Conservation (phyloP, 2,888 invertebrate species). For the Microchrysa polita region DNA sequence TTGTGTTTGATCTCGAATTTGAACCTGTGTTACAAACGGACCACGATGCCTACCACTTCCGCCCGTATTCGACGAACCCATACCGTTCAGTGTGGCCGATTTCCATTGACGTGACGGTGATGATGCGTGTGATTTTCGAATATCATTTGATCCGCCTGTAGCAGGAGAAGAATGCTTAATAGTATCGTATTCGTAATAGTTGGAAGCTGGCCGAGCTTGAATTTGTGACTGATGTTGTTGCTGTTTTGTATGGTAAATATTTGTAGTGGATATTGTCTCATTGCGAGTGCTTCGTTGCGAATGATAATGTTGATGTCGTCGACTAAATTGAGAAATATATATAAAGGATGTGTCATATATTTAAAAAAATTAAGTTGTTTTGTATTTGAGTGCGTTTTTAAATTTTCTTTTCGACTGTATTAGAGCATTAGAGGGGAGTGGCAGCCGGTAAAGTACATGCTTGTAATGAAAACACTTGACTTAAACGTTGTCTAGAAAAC, state of each 20-base stretch:
- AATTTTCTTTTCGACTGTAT: background rate
- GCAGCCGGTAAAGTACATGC: conserved; percentile 31
- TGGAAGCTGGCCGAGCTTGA: conserved; percentile 76
- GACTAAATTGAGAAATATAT: conserved; percentile 61
- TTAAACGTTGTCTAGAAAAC: conserved; percentile 35
- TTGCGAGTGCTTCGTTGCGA: conserved; percentile 68
- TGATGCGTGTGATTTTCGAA: conserved; percentile 49
- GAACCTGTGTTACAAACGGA: conserved; percentile 72
- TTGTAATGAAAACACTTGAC: conserved; percentile 39
- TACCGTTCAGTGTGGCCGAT: conserved; percentile 59
- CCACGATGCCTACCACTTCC: conserved; percentile 66
- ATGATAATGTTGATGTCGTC: conserved; percentile 75
- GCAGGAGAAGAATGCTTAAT: conserved; percentile 73
- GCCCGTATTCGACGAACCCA: conserved; percentile 52
- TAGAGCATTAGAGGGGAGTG: conserved; percentile 19
- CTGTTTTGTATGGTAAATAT: conserved; percentile 17
- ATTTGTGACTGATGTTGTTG: conserved; percentile 34
- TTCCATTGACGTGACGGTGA: conserved; percentile 59
- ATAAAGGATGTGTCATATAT: background rate
- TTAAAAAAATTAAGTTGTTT: too few species aligned
- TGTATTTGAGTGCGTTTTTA: too few species aligned
- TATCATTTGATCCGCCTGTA: conserved; percentile 56
- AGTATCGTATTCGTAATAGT: conserved; percentile 86
- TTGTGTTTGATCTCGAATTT: conserved; percentile 67
- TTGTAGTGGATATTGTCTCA: conserved; percentile 49